Conservation (phyloP, 2,888 invertebrate species). For the Tricholauxania praeusta region DNA sequence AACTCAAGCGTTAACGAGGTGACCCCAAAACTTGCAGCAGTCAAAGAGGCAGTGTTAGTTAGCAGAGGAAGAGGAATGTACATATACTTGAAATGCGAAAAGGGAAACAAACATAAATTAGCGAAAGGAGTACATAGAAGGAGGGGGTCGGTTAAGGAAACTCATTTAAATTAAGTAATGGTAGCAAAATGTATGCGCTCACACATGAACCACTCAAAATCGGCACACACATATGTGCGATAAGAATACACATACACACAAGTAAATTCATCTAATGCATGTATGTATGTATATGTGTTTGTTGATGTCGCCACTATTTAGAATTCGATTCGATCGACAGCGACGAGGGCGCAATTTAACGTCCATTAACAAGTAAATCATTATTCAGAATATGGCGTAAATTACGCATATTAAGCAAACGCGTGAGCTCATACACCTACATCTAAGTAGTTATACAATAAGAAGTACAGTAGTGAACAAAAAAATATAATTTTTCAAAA, state of each 20-base stretch:
- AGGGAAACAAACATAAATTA: not conserved
- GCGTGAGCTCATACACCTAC: constrained; percentile 26
- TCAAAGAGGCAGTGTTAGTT: no score
- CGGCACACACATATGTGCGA: not conserved
- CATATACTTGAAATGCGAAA: not conserved
- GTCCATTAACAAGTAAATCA: not conserved
- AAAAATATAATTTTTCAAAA: no score
- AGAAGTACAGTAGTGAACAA: not conserved
- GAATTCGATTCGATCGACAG: constrained; percentile 9
- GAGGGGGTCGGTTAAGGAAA: no score
- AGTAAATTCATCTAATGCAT: not conserved
- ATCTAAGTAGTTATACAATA: not conserved
- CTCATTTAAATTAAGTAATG: no score
- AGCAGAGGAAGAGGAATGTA: not conserved
- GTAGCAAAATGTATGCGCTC: no score
- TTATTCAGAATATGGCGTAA: not conserved
- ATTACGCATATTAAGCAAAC: constrained; percentile 5
- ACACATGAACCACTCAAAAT: constrained; percentile 22
- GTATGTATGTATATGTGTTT: constrained; percentile 14
- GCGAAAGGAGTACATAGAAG: not conserved
- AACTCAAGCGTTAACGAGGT: constrained; percentile 1
- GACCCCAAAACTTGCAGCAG: not conserved
- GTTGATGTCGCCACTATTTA: constrained; percentile 3
- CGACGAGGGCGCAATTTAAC: constrained; percentile 32
- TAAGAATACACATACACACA: not conserved